These are phyloP conservation scores for Pollenia griseotomentosa DNA, from an alignment of 2,888 invertebrate genomes.

Conservation along the genomic window DNA sequence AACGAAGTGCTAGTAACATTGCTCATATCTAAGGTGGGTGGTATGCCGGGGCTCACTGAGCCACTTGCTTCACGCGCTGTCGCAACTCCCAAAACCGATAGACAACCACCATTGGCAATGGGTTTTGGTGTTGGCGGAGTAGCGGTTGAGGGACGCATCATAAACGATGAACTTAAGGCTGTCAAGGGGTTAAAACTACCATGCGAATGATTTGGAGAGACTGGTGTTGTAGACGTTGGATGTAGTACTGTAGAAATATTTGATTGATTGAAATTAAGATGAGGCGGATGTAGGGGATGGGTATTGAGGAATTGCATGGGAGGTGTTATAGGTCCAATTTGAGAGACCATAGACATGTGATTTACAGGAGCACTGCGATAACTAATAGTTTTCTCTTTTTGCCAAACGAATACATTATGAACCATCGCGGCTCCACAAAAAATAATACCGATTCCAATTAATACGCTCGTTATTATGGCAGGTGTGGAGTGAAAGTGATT, in stretches of 20 bases:
- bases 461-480: conserved; percentile 94
- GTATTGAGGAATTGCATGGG: conserved; percentile 78
- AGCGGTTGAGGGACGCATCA: conserved; percentile 83
- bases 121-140: conserved; percentile 84
- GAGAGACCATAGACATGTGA: conserved; percentile 77
- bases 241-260: conserved; percentile 75
- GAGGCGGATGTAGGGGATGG: conserved; percentile 65
- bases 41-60: conserved; percentile 88
- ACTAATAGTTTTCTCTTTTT: conserved; percentile 94
- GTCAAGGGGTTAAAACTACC: conserved; percentile 83
- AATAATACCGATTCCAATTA: conserved; percentile 95
- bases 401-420: conserved; percentile 97
- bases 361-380: conserved; percentile 85
- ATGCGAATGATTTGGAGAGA: conserved; percentile 84
- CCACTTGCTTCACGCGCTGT: conserved; percentile 84
- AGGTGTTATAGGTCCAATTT: conserved; percentile 78
- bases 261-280: conserved; percentile 76
- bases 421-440: conserved; percentile 97
- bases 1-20: conserved; percentile 87
- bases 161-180: conserved; percentile 79
- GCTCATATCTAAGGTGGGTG: conserved; percentile 87
- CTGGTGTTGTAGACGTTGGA: conserved; percentile 84
- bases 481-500: conserved; percentile 96
- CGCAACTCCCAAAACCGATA: conserved; percentile 74
- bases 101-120: conserved; percentile 76